Percentiles rank a stretch among this genome's conserved stretches.
phyloP scores from a whole-genome alignment of 2,888 invertebrate genomes.

The Ctena decussata region DNA sequence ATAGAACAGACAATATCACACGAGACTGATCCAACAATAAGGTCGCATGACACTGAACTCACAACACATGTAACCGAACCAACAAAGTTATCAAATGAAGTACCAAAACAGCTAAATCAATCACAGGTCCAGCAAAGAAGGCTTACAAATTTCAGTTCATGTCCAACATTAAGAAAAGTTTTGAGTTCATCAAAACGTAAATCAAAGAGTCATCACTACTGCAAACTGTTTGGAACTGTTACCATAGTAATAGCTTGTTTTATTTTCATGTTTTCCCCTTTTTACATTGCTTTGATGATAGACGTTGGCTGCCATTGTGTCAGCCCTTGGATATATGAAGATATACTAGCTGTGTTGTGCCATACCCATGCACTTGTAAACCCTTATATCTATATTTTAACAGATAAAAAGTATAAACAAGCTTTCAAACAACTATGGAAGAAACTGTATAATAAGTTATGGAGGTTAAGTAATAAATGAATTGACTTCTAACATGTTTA shows the following conservation, averaged over 20 bases:
- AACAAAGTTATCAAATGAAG: no score
- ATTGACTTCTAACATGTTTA: no score
- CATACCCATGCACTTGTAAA: conserved; percentile 74
- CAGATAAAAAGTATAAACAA: conserved; percentile 70
- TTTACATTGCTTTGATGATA: conserved; percentile 63
- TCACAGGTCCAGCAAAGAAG: background rate
- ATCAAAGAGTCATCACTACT: conserved; percentile 41
- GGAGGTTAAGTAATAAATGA: no score
- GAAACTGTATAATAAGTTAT: conserved; percentile 2
- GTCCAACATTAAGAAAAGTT: background rate
- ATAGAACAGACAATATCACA: no score
- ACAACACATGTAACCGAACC: no score
- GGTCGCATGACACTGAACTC: no score
- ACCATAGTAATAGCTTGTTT: conserved; percentile 69
- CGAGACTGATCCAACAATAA: no score
- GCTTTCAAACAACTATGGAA: conserved; percentile 50
- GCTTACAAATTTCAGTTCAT: background rate
- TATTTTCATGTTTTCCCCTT: conserved; percentile 74
- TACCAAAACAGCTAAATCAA: no score
- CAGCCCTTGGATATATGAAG: conserved; percentile 70
- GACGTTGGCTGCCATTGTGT: conserved; percentile 71
- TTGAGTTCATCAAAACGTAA: background rate
- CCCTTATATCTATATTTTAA: conserved; percentile 74
- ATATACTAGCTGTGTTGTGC: conserved; percentile 69
- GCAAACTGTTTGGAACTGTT: conserved; percentile 72